Base-by-base conservation (phyloP, 1,140 invertebrate genomes). In the Branchinecta lindahli region DNA sequence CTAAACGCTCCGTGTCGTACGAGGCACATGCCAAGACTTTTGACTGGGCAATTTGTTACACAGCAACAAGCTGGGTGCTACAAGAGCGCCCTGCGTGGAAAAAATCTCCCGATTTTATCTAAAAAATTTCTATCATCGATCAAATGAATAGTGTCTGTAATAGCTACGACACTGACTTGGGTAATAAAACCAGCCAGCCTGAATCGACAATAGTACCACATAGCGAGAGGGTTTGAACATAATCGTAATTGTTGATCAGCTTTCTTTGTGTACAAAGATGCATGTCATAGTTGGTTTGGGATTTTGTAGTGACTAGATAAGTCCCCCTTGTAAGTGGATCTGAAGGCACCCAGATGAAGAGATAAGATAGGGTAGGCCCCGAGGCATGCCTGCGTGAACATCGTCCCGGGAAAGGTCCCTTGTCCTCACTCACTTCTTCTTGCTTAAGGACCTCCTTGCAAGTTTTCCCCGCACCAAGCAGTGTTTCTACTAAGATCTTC, bases 211-310 rank as follows among this genome's bases (percentile, higher is more conserved):
- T 61, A 61, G 18, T 61, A 20, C 52, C 52, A 61, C 52, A 12
- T 61, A 61, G 52, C 12, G 52, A 15, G 52, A 61, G 52, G 52
- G 52, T 61, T 61, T 61, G 52, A 61, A 61, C 52, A 20, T 61
- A 33, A 61, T 61, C 52, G 52, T 61, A 20, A 61, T 61, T 61
- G 52, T 61, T 20, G 18, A 61, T 61, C 52, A 15, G 52, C 18
- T 61, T 61, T 15, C 18, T 61, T 61, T 15, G 52, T 61, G 33
- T 33, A 33, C 33, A 33, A 33, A 33, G 33, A 33, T 33, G 33
- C 33, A 33, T 33, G 33, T 33, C 33, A 33, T 33, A 33, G 33
- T 33, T 33, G 33, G 33, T 33, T 33, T 33, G 33, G 33, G 33
- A 33, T 33, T 33, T 33, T 33, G 33, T 5, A 33, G 33, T 33